These are phyloP conservation scores for Sciurus niger DNA, from an alignment of 2,113 vertebrate genomes.

Conservation along the genomic window DNA sequence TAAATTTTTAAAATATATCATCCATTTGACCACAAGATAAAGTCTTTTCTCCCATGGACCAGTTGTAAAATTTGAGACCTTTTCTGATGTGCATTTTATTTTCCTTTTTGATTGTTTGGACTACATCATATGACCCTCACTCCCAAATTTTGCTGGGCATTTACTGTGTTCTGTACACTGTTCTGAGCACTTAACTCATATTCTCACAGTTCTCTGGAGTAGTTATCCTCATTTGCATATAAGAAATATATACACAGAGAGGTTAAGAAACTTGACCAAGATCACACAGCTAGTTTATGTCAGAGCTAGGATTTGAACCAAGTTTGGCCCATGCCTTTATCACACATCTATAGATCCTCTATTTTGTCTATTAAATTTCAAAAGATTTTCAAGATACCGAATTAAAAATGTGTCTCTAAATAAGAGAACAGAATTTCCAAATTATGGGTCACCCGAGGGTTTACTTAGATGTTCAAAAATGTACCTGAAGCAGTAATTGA, in stretches of 20 bases:
- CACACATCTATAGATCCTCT: neutral
- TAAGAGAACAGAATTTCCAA: neutral
- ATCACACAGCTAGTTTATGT: neutral
- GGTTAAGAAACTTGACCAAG: neutral
- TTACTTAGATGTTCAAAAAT: neutral
- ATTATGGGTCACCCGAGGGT: neutral
- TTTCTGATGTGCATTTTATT: neutral
- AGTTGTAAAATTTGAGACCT: neutral
- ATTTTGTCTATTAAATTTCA: neutral
- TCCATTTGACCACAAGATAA: neutral
- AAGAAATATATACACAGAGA: neutral
- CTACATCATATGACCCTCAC: neutral
- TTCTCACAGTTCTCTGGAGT: neutral
- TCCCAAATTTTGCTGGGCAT: neutral
- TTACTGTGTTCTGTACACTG: neutral
- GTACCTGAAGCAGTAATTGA: slow-evolving; percentile 27
- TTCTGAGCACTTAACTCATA: neutral
- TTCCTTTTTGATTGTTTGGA: neutral
- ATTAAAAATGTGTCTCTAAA: neutral
- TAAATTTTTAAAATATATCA: neutral
- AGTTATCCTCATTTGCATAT: neutral
- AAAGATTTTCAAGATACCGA: neutral
- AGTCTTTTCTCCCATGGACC: neutral
- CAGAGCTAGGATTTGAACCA: neutral
- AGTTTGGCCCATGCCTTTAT: neutral